phyloP scores from a whole-genome alignment of 2,888 invertebrate species.

The Galerucella nymphaeae region DNA sequence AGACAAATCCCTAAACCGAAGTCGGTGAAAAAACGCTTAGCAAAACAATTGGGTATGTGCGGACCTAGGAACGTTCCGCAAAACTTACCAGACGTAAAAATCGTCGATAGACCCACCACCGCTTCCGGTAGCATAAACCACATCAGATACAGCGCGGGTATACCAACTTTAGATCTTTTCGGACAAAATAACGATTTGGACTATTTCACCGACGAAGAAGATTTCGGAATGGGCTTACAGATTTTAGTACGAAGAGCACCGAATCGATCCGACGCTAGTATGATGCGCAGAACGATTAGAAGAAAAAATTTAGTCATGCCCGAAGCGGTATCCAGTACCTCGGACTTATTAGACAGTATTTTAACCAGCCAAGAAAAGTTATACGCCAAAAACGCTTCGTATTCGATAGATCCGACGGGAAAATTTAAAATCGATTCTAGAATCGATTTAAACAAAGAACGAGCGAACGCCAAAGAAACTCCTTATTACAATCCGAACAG shows the following conservation, averaged over 20 bases:
- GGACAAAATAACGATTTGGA: slow-evolving; percentile 77
- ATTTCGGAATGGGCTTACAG: slow-evolving; percentile 43
- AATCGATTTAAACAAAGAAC: slow-evolving; percentile 39
- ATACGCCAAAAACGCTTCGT: slow-evolving; percentile 73
- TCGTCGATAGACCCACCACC: slow-evolving; percentile 34
- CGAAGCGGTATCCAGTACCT: slow-evolving; percentile 62
- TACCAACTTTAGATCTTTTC: slow-evolving; percentile 73
- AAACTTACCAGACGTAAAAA: slow-evolving; percentile 59
- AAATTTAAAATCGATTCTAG: slow-evolving; percentile 67
- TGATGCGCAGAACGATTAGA: slow-evolving; percentile 58
- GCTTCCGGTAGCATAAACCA: slow-evolving; percentile 44
- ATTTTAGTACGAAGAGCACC: slow-evolving; percentile 61
- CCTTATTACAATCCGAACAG: slow-evolving; percentile 39
- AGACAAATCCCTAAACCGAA: slow-evolving; percentile 46
- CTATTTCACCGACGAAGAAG: slow-evolving; percentile 68
- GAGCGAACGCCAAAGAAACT: slow-evolving; percentile 32
- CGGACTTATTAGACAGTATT: slow-evolving; percentile 77
- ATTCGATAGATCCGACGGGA: slow-evolving; percentile 73
- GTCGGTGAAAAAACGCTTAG: slow-evolving; percentile 67
- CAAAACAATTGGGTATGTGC: slow-evolving; percentile 67
- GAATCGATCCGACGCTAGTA: slow-evolving; percentile 62
- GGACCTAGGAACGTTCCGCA: slow-evolving; percentile 58
- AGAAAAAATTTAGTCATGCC: slow-evolving; percentile 64
- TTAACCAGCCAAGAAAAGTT: slow-evolving; percentile 77
- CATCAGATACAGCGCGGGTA: slow-evolving; percentile 64